Conservation (phyloP, 2,797 vertebrate genomes). For the Sebastes matsubarae region DNA sequence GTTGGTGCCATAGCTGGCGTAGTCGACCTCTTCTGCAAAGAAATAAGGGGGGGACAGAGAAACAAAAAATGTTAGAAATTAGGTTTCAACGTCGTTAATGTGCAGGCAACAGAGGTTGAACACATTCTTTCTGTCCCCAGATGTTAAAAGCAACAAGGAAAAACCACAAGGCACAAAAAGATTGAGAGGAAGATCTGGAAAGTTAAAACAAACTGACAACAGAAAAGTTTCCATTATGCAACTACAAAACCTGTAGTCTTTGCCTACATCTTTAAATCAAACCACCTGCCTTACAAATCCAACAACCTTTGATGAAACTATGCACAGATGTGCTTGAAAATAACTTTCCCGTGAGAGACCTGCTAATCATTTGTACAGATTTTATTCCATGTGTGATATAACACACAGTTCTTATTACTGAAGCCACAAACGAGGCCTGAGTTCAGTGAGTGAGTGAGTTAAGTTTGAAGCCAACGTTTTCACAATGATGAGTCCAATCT, state of each 20-base stretch:
- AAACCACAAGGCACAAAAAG: not conserved
- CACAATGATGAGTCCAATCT: not conserved
- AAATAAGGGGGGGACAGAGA: not conserved
- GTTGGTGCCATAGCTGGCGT: conserved; percentile 90
- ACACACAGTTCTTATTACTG: conserved; percentile 18
- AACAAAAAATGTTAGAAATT: not conserved
- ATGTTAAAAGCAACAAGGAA: not conserved
- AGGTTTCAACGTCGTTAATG: not conserved
- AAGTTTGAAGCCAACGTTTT: not conserved
- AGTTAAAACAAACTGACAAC: conserved; percentile 17
- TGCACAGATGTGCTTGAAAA: conserved; percentile 49
- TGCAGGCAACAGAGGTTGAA: not conserved
- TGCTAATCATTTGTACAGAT: conserved; percentile 41
- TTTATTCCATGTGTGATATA: conserved; percentile 29
- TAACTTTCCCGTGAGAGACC: conserved; percentile 7
- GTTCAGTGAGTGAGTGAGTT: not conserved
- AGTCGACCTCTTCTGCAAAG: conserved; percentile 94
- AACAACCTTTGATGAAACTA: conserved; percentile 34
- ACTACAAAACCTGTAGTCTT: conserved; percentile 15
- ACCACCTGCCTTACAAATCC: conserved; percentile 39
- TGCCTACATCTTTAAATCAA: conserved; percentile 47
- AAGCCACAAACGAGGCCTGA: not conserved
- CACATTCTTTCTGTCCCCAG: not conserved
- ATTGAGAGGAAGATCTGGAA: not conserved
- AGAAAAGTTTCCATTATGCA: conserved; percentile 7